These are phyloP conservation scores for Alligator sinensis DNA, from an alignment of 2,113 vertebrate genomes.

Conservation along the genomic window DNA sequence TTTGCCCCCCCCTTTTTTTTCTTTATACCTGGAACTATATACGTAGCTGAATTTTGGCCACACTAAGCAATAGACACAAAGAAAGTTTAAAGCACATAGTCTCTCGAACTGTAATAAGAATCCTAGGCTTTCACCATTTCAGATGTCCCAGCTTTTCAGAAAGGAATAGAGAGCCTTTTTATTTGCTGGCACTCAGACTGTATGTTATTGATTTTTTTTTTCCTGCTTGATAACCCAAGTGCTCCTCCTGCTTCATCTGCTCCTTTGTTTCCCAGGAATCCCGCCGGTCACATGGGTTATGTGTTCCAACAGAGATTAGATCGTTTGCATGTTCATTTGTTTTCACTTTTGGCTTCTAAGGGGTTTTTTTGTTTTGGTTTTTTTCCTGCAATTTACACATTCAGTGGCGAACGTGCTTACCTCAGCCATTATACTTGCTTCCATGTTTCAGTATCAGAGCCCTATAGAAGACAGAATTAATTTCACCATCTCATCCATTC, in stretches of 20 bases:
- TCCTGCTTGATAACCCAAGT: conserved; percentile 52
- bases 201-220: conserved; percentile 72
- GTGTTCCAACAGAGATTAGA: conserved; percentile 42
- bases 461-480: neutral
- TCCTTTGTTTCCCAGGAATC: conserved; percentile 51
- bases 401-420: conserved; percentile 48
- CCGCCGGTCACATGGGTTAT: conserved; percentile 35
- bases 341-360: conserved; percentile 52
- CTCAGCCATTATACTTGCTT: conserved; percentile 13
- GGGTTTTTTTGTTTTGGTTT: neutral
- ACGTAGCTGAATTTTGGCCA: neutral
- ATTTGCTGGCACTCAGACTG: conserved; percentile 35
- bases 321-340: conserved; percentile 55
- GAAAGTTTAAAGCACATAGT: neutral
- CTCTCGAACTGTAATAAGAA: conserved; percentile 1
- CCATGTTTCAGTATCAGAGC: conserved; percentile 7
- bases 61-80: neutral
- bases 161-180: conserved; percentile 36
- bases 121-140: neutral
- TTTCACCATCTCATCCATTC: conserved; percentile 1
- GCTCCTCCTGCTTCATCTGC: conserved; percentile 37
- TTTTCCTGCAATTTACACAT: conserved; percentile 59
- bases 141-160: conserved; percentile 37
- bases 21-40: neutral
- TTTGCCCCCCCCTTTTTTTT: neutral